Base-by-base conservation (phyloP, 2,113 vertebrate genomes). In the Clarias magur region DNA sequence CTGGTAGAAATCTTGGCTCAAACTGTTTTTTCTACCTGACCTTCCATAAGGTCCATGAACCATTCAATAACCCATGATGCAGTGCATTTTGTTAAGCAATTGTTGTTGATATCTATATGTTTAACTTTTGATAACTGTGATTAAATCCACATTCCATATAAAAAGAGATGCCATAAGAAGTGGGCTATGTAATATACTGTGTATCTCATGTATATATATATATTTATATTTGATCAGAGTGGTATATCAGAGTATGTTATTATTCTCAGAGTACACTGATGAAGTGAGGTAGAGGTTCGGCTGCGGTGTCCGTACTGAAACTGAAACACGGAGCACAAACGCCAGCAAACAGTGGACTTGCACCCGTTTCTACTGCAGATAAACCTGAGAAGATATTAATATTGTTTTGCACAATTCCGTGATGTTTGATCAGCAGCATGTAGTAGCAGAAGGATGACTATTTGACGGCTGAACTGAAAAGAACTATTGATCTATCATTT, bases 141-240 rank as follows among this genome's bases (percentile, higher is more conserved):
- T 56, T 68, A 30, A 87, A 82, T 76, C 83, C 63, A 81, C 80
- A 90, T 90, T 88, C 87, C 82, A 17, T 68, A 75, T 60, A 6
- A 86, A 70, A 79, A 82, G 83, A 78, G 72, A 76, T 80, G 13
- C 53, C 13, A 84, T 73, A 4, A 27, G 19, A 79, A 34, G 42
- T 86, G 62, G 67, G 80, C 42, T 53, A 16, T 80, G n/a, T 78
- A 80, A 79, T 80, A 63, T 67, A 85, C 42, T 42, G 75, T 68
- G 78, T 68, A 57, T 57, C n/a, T 53, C 23, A 27, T 79, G 48
- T n/a, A 63, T 60, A 27, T 38, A 53, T 19, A 25, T 67, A 67
- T 67, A 34, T 27, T 21, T 53, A 62, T 72, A 72, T 72, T 62
- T 67, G 53, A 73, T 73, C n/a, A 73, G 65, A 38, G 19, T 19